Evolutionary conservation across 2,113 vertebrate species (phyloP), one percentile per base, ranked within the genome.

Genomic region (Pollachius pollachius): DNA sequence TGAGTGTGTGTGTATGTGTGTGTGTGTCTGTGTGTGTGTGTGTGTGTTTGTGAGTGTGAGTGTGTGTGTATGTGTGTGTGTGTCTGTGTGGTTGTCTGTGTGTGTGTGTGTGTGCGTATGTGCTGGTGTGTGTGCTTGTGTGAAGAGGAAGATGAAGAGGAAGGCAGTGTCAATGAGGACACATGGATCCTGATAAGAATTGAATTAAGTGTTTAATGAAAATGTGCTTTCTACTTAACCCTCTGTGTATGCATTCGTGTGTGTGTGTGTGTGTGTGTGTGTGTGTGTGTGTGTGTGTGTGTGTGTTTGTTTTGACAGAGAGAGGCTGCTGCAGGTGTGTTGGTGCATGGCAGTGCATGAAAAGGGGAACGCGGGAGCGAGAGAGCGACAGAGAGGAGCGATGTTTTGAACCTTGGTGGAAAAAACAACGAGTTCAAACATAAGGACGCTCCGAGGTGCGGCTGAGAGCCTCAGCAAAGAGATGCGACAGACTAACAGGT

Each of bases 141-240:
- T 63, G 78, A 80, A 52, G 74, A 72, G 69, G 60, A 80, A 25
- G 66, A 64, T 52, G 81, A 64, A 62, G 69, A 56, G 58, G 75
- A 62, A 73, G 80, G 66, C 73, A 65, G 76, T 89, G 87, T 87
- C 90, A 92, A 91, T 92, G 82, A 90, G 88, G 88, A 90, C 86
- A 83, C 86, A 80, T 75, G 81, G 80, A 84, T 84, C 80, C 83
- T 84, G 89, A 90, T 88, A 85, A 84, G 83, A 76, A 79, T 84
- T 79, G 58, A 84, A 88, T 90, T 82, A 84, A 82, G 79, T 73
- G 73, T 78, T 87, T 85, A 82, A 90, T 89, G 82, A 83, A 87
- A 89, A 85, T 74, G 84, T 73, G 72, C 77, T 71, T 72, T 71
- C 73, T 75, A 72, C 23, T 25, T n/a, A 57, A 57, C 54, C 41